Evolutionary conservation across 2,113 vertebrate genomes (phyloP).

Genomic region (Ascaphus truei): DNA sequence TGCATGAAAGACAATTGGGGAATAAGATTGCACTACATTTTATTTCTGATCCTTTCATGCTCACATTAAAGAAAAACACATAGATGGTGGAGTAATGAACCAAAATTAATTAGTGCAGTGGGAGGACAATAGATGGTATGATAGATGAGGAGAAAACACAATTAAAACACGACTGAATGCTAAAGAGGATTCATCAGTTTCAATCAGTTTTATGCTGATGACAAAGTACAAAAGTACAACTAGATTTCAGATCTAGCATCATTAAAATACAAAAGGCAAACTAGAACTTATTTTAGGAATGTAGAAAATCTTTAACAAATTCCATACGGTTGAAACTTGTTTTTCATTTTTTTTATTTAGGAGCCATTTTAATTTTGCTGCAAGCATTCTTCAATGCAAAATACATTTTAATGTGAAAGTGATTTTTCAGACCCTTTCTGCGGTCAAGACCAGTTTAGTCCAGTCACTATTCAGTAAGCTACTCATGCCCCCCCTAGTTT

Average conservation of each 20-base stretch:
- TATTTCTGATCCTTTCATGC: slow-evolving; percentile 18
- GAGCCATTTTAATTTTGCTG: no score
- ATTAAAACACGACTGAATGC: background rate
- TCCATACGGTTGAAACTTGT: background rate
- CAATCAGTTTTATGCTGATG: background rate
- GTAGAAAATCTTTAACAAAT: background rate
- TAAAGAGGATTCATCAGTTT: slow-evolving; percentile 1
- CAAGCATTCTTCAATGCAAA: background rate
- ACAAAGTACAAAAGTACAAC: background rate
- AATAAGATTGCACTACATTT: background rate
- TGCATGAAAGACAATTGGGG: background rate
- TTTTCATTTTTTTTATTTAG: background rate
- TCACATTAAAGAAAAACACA: background rate
- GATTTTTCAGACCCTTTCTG: background rate
- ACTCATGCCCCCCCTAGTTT: no score
- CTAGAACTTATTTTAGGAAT: background rate
- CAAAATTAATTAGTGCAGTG: slow-evolving; percentile 26
- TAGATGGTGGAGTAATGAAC: background rate
- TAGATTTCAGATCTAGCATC: background rate
- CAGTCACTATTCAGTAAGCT: no score
- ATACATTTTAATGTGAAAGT: background rate
- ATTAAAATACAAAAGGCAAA: background rate
- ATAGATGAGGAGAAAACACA: slow-evolving; percentile 9
- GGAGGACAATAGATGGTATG: slow-evolving; percentile 8
- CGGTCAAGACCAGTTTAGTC: no score